These are phyloP conservation scores for Agapornis canus DNA, from an alignment of 2,797 vertebrate species.

Conservation along the genomic window DNA sequence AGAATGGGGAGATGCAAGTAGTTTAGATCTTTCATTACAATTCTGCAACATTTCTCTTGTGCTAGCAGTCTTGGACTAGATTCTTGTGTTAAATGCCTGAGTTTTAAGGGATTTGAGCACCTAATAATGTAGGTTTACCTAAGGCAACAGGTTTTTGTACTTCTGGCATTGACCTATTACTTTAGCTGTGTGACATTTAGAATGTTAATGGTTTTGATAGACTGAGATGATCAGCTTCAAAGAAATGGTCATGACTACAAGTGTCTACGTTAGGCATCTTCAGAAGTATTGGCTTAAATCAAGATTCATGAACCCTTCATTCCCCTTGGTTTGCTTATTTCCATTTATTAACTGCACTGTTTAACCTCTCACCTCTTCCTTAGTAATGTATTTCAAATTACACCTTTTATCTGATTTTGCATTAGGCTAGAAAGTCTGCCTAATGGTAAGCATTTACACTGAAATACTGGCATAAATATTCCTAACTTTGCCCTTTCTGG, in stretches of 20 bases:
- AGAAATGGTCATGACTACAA: neutral
- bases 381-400: conserved; percentile 10
- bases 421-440: neutral
- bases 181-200: neutral
- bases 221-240: neutral
- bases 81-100: neutral
- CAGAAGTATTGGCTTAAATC: neutral
- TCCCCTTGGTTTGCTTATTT: conserved; percentile 5
- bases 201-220: neutral
- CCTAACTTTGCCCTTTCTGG: neutral
- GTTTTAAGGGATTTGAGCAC: neutral
- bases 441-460: neutral
- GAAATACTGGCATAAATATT: neutral
- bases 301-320: neutral
- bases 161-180: neutral
- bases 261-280: neutral
- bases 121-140: neutral
- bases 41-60: neutral
- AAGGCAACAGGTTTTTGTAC: neutral
- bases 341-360: neutral
- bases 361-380: conserved; percentile 8
- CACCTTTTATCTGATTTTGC: conserved; percentile 41
- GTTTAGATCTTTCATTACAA: neutral
- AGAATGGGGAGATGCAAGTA: neutral
- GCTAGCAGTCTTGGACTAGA: neutral